Conservation (phyloP, 2,888 invertebrate genomes). For the Lasius fuliginosus region DNA sequence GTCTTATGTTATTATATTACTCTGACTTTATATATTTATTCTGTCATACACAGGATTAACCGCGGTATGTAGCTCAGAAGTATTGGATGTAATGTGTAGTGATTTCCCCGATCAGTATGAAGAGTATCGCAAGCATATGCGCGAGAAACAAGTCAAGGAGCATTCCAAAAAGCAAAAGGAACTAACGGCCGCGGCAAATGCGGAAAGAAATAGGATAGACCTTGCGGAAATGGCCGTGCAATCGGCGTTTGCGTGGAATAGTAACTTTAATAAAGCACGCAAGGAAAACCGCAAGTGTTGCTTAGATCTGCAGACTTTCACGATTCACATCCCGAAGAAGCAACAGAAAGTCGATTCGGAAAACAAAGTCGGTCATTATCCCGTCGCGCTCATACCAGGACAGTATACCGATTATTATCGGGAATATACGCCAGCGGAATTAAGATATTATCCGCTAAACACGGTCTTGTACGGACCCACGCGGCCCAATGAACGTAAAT, state of each 20-base stretch:
- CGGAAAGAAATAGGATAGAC: constrained; percentile 88
- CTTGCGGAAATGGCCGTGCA: constrained; percentile 94
- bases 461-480: constrained; percentile 92
- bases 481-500: constrained; percentile 86
- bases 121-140: constrained; percentile 93
- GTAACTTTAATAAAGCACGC: constrained; percentile 92
- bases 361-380: constrained; percentile 91
- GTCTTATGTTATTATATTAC: constrained; percentile 6
- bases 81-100: constrained; percentile 97
- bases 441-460: constrained; percentile 97
- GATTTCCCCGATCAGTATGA: constrained; percentile 98
- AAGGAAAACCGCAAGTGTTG: constrained; percentile 93
- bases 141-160: constrained; percentile 91
- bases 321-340: constrained; percentile 92
- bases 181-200: constrained; percentile 87
- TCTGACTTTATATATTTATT: constrained; percentile 8
- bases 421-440: constrained; percentile 92
- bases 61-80: constrained; percentile 96
- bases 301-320: constrained; percentile 97
- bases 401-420: constrained; percentile 97
- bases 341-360: constrained; percentile 87
- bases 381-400: constrained; percentile 97
- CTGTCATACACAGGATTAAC: constrained; percentile 90
- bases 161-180: constrained; percentile 90
- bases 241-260: constrained; percentile 96